Base-by-base conservation (phyloP, 2,113 vertebrate genomes). In the Rhinolophus ferrumequinum region DNA sequence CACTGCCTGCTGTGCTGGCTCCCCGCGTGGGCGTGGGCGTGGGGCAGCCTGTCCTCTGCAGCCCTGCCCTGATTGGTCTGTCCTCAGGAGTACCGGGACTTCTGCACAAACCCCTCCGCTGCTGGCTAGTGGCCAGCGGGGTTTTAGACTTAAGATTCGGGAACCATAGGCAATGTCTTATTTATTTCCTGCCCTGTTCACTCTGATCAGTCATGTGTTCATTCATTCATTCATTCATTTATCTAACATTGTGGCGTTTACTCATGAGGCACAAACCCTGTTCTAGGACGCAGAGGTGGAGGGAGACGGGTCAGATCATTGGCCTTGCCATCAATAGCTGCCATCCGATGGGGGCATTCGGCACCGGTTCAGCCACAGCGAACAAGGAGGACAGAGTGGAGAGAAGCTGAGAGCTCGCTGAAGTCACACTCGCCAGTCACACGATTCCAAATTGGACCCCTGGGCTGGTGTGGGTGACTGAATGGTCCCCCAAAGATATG, bases 321-420 rank as follows among this genome's bases (percentile, higher is more conserved):
- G 21, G 52, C 73, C 13, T 50, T 47, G 6, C 11, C 41, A 52
- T 62, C 26, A 0, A 21, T 18, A 50, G 47, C 60, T 28, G 47
- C 14, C 7, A 0, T 41, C 47, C 28, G 26, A 14, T 0, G 6
- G 24, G 24, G n/a, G 2, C 21, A 0, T 8, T 14, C 13, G 7
- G 41, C 28, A 8, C 0, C 8, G 64, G 21, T 3, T 15, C 41
- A 1, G 11, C 41, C 14, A 24, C 44, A n/a, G 26, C 19, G 16
- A 44, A 47, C 44, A 33, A 28, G n/a, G 67, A 56, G 8, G 16
- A 35, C 19, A 77, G n/a, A 22, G 41, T 16, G 5, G 47, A 33
- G 24, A 41, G 73, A 44, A 47, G 30, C 35, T 58, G 47, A 75
- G 69, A 44, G 35, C 79, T 3, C 1, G 60, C 76, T 33, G 33